Percentiles rank a stretch among this genome's conserved stretches.
phyloP scores from a whole-genome alignment of 2,797 vertebrate species.

The Enteromius treurensis region DNA sequence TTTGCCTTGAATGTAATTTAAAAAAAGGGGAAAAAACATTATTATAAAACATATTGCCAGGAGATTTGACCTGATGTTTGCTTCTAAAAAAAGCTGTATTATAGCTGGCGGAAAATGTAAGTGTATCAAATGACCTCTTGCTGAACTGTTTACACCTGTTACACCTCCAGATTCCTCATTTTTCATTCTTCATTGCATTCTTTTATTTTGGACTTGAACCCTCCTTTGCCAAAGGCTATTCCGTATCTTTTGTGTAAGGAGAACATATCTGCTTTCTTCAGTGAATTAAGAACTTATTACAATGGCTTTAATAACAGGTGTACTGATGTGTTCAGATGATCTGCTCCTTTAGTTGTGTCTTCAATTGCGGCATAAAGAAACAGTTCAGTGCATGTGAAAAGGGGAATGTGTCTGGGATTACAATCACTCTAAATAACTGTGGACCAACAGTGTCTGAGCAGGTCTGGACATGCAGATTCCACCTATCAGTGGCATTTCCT shows the following conservation, averaged over 20 bases:
- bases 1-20: not conserved
- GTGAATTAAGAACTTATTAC: not conserved
- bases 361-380: slow-evolving; percentile 7
- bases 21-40: not conserved
- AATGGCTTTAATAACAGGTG: slow-evolving; percentile 16
- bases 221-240: not conserved
- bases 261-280: not conserved
- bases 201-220: slow-evolving; percentile 3
- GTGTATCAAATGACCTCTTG: not conserved
- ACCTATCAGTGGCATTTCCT: slow-evolving; percentile 56
- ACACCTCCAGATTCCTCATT: not conserved
- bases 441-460: slow-evolving; percentile 73
- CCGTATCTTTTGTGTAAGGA: not conserved
- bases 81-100: not conserved
- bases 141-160: not conserved
- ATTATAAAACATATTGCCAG: not conserved
- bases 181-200: not conserved
- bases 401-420: slow-evolving; percentile 45
- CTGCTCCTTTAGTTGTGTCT: slow-evolving; percentile 5
- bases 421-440: slow-evolving; percentile 50
- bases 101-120: not conserved
- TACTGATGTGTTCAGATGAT: not conserved
- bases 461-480: slow-evolving; percentile 70
- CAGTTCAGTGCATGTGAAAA: slow-evolving; percentile 31
- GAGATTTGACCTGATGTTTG: not conserved